Evolutionary conservation across 2,797 vertebrate species (phyloP), one percentile per base, ranked within the genome.

Genomic region (Pseudochirops cupreus): DNA sequence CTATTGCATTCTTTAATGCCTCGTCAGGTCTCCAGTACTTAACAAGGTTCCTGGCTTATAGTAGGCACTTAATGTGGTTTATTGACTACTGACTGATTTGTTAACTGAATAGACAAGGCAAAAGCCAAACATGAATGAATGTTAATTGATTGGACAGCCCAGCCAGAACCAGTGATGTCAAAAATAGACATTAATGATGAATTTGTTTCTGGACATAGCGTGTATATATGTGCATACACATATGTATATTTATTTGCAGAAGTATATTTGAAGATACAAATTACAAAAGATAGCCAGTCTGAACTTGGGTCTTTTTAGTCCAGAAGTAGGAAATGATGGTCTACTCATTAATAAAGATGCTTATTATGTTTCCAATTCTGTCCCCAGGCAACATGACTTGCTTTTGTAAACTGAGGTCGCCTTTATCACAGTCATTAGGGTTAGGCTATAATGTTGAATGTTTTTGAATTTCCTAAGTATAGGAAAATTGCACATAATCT

Each of bases 241-340:
- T 55, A 1, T 24, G 14, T 16, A 28, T 59, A 2, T 28, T 0
- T 29, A 5, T 58, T 26, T 5, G 53, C n/a, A 82, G 55, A 90
- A 55, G 24, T 91, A 53, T 31, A 4, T 53, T 57, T 29, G 50
- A 74, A 54, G 29, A 21, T 50, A 33, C 67, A 29, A 13, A 46
- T 3, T 62, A 52, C 3, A 31, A 82, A n/a, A 92, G 3, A 82
- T 50, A 53, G 33, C 50, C 28, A 92, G 1, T 16, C 55, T 92
- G 50, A 96, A 95, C 93, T 95, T 93, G 52, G 10, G 26, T 1
- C 0, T 29, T 57, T 92, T 93, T 62, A 96, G 11, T n/a, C 16
- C 33, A 90, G 91, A 93, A 95, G 94, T 93, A 96, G 16, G 55
- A 94, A 93, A 1, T 95, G 91, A 92, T 95, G 91, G 56, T 95